phyloP scores from a whole-genome alignment of 2,888 invertebrate species.

The Cheilosia soror region DNA sequence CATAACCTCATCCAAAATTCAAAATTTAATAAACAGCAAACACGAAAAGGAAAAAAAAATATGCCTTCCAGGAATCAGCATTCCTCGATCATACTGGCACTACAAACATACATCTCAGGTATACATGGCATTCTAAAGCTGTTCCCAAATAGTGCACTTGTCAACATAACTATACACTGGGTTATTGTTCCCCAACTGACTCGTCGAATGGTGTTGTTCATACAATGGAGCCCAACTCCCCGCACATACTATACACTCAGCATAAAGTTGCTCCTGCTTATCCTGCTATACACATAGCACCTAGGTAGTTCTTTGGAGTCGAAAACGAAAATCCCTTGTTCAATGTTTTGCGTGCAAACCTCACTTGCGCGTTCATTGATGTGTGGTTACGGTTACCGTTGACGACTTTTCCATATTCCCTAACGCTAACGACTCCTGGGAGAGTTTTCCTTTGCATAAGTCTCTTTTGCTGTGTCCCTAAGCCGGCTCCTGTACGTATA shows the following conservation, averaged over 20 bases:
- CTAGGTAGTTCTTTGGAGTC: constrained; percentile 23
- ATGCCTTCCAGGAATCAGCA: constrained; percentile 48
- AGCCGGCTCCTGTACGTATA: constrained; percentile 6
- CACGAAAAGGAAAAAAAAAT: constrained; percentile 30
- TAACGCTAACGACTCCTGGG: constrained; percentile 62
- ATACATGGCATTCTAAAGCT: constrained; percentile 52
- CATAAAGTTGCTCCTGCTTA: constrained; percentile 49
- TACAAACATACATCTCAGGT: constrained; percentile 33
- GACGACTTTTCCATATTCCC: constrained; percentile 56
- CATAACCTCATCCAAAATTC: constrained; percentile 19
- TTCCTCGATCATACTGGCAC: constrained; percentile 18
- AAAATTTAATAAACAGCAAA: constrained; percentile 59
- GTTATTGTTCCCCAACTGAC: constrained; percentile 61
- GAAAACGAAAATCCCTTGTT: neutral
- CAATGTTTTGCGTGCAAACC: constrained; percentile 64
- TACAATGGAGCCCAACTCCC: constrained; percentile 45
- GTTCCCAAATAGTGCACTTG: constrained; percentile 74
- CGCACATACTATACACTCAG: constrained; percentile 14
- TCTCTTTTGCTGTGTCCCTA: constrained; percentile 4
- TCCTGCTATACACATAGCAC: neutral
- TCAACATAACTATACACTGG: constrained; percentile 69
- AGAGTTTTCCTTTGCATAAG: constrained; percentile 41
- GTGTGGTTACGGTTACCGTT: constrained; percentile 69
- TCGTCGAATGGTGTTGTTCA: constrained; percentile 38
- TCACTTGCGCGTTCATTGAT: constrained; percentile 64